A percentile compares a stretch with the other conserved stretches of the same genome.
Conservation (phyloP, 2,113 vertebrate genomes). For the Uria aalge region DNA sequence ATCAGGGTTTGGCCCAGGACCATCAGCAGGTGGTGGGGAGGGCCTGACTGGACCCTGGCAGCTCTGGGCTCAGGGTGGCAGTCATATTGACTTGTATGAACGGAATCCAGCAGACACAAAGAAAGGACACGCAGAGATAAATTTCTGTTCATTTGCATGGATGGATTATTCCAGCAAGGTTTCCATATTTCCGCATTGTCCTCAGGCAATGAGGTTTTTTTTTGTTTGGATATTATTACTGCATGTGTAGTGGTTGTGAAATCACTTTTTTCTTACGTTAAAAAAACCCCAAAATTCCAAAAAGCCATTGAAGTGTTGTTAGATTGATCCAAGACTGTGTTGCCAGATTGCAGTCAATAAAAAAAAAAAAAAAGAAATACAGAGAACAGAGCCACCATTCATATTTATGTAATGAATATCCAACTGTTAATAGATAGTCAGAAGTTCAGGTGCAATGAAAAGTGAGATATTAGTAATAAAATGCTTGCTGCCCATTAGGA, state of each 20-base stretch:
- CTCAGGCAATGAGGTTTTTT: neutral
- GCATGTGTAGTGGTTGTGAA: neutral
- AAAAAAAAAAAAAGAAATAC: slow-evolving; percentile 12
- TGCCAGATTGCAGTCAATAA: neutral
- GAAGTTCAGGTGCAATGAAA: neutral
- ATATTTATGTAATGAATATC: neutral
- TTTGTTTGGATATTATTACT: neutral
- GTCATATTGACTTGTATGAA: neutral
- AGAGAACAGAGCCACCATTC: neutral
- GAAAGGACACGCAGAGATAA: neutral
- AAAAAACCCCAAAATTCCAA: neutral
- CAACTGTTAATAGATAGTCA: neutral
- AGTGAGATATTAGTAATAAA: neutral
- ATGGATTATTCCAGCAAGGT: neutral
- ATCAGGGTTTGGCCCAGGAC: neutral
- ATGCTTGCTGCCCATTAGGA: neutral
- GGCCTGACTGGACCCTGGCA: rapidly evolving
- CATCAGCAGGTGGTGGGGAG: neutral
- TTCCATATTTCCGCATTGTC: neutral
- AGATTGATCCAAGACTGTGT: neutral
- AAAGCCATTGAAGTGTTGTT: neutral
- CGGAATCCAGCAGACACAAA: neutral
- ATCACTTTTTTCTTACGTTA: neutral
- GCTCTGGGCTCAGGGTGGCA: rapidly evolving
- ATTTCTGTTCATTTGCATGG: neutral